These are phyloP conservation scores for Penaeus chinensis DNA, from an alignment of 1,140 invertebrate species.

Conservation along the genomic window DNA sequence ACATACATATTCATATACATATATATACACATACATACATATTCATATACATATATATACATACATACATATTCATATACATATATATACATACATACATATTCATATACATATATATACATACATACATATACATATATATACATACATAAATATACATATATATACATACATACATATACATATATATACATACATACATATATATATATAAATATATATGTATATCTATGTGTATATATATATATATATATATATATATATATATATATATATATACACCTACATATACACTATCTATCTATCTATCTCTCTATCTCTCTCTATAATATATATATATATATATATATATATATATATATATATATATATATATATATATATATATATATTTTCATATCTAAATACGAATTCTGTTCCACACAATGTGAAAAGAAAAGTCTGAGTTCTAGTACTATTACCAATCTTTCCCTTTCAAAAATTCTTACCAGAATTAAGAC, in stretches of 20 bases:
- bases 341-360: not conserved
- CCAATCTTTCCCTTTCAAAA: too few relatives aligned
- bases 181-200: conserved; percentile 12
- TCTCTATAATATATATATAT: not conserved
- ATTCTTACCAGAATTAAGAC: too few relatives aligned
- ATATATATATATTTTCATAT: too few relatives aligned
- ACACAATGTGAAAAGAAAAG: too few relatives aligned
- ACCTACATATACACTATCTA: not conserved
- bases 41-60: not conserved
- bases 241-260: conserved; percentile 12
- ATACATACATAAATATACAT: too few relatives aligned
- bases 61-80: not conserved
- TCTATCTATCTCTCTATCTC: too few relatives aligned
- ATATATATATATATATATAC: not conserved
- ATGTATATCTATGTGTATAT: too few relatives aligned
- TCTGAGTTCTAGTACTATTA: too few relatives aligned
- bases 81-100: not conserved
- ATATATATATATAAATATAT: conserved; percentile 1
- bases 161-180: conserved; percentile 11
- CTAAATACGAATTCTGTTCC: too few relatives aligned
- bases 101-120: not conserved
- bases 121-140: not conserved
- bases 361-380: not conserved
- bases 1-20: too few relatives aligned
- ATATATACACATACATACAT: too few relatives aligned